Evolutionary conservation across 1,140 invertebrate genomes (phyloP), one percentile per base, ranked within the genome.

Genomic region (Ceratoteleas bidentatus): DNA sequence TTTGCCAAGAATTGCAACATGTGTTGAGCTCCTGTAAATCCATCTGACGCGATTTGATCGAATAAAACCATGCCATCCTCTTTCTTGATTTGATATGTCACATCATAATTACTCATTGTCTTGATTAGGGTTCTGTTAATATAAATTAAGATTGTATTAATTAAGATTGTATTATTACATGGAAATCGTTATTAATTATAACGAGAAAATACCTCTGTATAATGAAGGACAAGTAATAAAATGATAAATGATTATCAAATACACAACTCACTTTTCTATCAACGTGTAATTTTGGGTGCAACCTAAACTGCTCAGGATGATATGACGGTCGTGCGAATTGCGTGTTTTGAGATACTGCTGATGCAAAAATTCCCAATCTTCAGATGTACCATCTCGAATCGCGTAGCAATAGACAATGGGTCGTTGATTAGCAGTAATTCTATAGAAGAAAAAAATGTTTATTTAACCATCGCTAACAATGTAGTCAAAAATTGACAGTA

Each of bases 331-430:
- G 2, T 93, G 89, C 0, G 95, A 93, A 4, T 95, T 94, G 87
- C 96, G 95, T 0, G 95, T 93, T 15, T 92, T 92, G 50, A 93
- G 88, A 85, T 96, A 97, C 38, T 95, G 90, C 14, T 94, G 86
- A 92, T 96, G 96, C 5, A 96, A 92, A 91, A 96, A 97, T 50
- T 96, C 91, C 96, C 96, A 99, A 74, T 97, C 95, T 0, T 92
- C 90, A 65, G 94, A 92, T 9, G 92, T 92, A 15, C 97, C 97
- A 76, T 95, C 88, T 66, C 92, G 92, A 0, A 98, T 91, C 0
- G 94, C 96, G 34, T 93, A 94, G 90, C 97, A 98, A 87, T 96
- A 98, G 11, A 96, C 94, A 0, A 93, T 90, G 0, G 91, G 86
- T 14, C 95, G 93, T 33, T 97, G 91, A 88, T 98, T 96, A 56